A percentile compares a stretch with the other conserved stretches of the same genome.
These are phyloP conservation scores for Hafferia zeledoni DNA, from an alignment of 2,797 vertebrate species.

Conservation along the genomic window DNA sequence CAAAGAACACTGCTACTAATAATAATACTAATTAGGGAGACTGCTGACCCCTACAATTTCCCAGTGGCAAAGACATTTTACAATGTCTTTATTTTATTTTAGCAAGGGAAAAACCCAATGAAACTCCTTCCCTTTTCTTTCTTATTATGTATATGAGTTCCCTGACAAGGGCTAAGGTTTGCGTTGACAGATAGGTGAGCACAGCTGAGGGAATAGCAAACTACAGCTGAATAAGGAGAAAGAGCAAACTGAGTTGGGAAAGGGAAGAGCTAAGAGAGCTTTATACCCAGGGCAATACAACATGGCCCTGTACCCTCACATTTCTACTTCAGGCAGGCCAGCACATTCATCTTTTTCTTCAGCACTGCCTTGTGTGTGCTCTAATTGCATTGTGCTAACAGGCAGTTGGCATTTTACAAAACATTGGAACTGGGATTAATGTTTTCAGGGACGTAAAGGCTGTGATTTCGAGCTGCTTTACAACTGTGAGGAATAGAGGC, in stretches of 20 bases:
- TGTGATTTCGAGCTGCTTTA: slow-evolving; percentile 9
- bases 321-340: background rate
- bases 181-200: background rate
- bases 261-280: background rate
- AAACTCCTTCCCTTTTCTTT: background rate
- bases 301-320: background rate
- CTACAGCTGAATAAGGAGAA: background rate
- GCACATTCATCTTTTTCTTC: background rate
- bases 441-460: background rate
- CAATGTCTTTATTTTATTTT: background rate
- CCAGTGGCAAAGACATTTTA: background rate
- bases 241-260: background rate
- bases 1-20: background rate
- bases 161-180: background rate
- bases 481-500: background rate
- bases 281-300: background rate
- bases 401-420: background rate
- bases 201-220: background rate
- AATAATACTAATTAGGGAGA: background rate
- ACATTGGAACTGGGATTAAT: background rate
- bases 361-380: background rate
- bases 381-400: background rate
- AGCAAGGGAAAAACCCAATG: background rate
- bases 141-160: background rate
- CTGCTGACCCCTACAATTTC: background rate